Conservation (phyloP, 1,140 invertebrate species). For the Drosophila pseudoananassae region DNA sequence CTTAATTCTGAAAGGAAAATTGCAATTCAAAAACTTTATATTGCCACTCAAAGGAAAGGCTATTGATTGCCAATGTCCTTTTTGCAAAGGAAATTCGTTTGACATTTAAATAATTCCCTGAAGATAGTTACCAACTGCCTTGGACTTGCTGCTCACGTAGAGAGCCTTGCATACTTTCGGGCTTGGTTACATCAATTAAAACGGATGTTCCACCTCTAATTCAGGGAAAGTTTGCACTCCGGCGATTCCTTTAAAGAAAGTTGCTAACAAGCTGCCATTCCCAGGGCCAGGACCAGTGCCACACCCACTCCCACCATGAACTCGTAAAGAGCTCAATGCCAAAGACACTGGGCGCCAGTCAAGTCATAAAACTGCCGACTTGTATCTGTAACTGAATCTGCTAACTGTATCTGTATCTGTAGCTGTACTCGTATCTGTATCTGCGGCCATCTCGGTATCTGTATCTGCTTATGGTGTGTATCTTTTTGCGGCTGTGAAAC, state of each 20-base stretch:
- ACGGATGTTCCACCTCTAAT: constrained; percentile 54
- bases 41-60: constrained; percentile 35
- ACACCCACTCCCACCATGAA: constrained; percentile 11
- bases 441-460: constrained; percentile 19
- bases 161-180: constrained; percentile 43
- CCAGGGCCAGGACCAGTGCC: not conserved
- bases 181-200: constrained; percentile 58
- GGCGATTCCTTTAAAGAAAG: constrained; percentile 34
- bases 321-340: constrained; percentile 60
- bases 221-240: constrained; percentile 47
- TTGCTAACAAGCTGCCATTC: constrained; percentile 51
- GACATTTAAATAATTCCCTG: constrained; percentile 38
- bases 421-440: constrained; percentile 32
- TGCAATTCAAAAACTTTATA: constrained; percentile 15
- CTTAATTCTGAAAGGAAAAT: not conserved
- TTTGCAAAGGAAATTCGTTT: constrained; percentile 28
- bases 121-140: constrained; percentile 4
- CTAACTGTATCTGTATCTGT: constrained; percentile 17
- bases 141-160: constrained; percentile 34
- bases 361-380: constrained; percentile 59
- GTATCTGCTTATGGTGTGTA: constrained; percentile 19
- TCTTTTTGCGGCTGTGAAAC: constrained; percentile 32
- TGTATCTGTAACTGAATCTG: constrained; percentile 4
- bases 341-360: constrained; percentile 65
- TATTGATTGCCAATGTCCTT: constrained; percentile 29